Conservation (phyloP, 2,888 invertebrate species). For the Cosmia trapezina region DNA sequence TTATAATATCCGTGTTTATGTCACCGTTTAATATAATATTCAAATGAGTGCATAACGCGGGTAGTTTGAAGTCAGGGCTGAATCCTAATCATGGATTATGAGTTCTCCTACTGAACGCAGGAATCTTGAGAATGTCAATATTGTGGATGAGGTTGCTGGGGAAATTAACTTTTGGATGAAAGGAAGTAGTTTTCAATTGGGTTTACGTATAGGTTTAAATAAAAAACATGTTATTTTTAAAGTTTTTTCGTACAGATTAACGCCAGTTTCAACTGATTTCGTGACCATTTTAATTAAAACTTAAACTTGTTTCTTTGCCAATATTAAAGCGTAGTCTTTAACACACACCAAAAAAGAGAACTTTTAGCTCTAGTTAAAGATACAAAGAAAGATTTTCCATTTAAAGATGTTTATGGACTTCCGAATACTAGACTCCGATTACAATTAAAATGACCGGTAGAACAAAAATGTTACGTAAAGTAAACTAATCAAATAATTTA, state of each 20-base stretch:
- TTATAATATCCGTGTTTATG: constrained; percentile 52
- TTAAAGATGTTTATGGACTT: too few relatives aligned
- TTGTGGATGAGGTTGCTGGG: constrained; percentile 49
- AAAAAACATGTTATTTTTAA: background rate
- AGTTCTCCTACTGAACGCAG: constrained; percentile 34
- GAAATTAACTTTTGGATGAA: background rate
- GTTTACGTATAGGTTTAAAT: background rate
- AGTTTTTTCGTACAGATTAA: background rate
- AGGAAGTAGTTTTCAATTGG: constrained; percentile 13
- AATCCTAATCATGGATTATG: constrained; percentile 67
- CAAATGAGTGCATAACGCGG: constrained; percentile 65
- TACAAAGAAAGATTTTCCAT: too few relatives aligned
- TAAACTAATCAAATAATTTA: too few relatives aligned
- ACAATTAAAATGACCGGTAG: too few relatives aligned
- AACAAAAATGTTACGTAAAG: too few relatives aligned
- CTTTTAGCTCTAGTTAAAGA: too few relatives aligned
- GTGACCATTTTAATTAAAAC: background rate
- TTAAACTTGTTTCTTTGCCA: background rate
- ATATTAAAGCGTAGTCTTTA: too few relatives aligned
- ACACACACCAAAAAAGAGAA: too few relatives aligned
- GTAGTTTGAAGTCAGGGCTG: constrained; percentile 58
- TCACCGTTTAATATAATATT: constrained; percentile 69
- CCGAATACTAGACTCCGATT: too few relatives aligned
- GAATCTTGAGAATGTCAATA: constrained; percentile 63
- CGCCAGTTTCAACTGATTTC: too few relatives aligned